Conservation (phyloP, 2,888 invertebrate genomes). For the Periphyllus acericola region DNA sequence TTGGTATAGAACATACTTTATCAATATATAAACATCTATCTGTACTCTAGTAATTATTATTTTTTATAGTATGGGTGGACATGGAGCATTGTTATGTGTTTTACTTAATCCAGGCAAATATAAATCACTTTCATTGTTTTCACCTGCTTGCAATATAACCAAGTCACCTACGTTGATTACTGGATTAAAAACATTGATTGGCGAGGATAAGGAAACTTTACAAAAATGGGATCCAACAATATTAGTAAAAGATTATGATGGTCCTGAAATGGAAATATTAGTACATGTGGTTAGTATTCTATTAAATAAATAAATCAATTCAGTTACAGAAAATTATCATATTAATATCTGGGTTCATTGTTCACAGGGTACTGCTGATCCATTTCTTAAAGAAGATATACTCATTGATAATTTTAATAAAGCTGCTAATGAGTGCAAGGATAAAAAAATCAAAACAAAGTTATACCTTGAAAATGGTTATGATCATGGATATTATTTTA, state of each 20-base stretch:
- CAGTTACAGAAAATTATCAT: not conserved
- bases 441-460: constrained; percentile 76
- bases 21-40: too few relatives aligned
- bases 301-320: too few relatives aligned
- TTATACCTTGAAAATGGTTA: constrained; percentile 85
- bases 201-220: constrained; percentile 74
- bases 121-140: constrained; percentile 90
- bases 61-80: constrained; percentile 91
- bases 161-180: constrained; percentile 89
- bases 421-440: constrained; percentile 72
- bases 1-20: too few relatives aligned
- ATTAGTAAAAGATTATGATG: constrained; percentile 82
- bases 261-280: constrained; percentile 83
- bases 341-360: constrained; percentile 1
- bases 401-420: constrained; percentile 84
- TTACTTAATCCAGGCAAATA: constrained; percentile 90
- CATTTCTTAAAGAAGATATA: constrained; percentile 81
- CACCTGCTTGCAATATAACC: constrained; percentile 91
- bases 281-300: constrained; percentile 82
- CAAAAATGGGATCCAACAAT: constrained; percentile 89
- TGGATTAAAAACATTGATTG: constrained; percentile 82
- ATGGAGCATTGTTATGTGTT: constrained; percentile 91
- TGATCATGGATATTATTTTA: constrained; percentile 95
- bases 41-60: too few relatives aligned
- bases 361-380: constrained; percentile 82